Base-by-base conservation (phyloP, 2,888 invertebrate species). In the Caradrina kadenii region DNA sequence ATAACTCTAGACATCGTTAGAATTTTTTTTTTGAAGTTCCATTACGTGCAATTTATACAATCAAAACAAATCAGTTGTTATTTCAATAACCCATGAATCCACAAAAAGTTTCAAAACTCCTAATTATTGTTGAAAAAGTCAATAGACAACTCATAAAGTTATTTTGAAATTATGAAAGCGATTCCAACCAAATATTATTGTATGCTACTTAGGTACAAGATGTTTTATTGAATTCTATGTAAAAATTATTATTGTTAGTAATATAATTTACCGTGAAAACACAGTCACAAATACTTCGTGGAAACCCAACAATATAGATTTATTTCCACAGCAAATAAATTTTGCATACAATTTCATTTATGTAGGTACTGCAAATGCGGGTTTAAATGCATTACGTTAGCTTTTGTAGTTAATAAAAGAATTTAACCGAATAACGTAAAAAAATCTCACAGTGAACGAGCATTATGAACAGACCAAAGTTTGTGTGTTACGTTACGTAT, bases 351-450 rank as follows among this genome's bases (percentile, higher is more conserved):
- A 56, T 64, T 78, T 53, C 52, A 11, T 53, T 56, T 39, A 53
- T 56, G 8, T 35, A 42, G 5, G 17, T 59, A 76, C 31, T 55
- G 26, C 26, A 61, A 74, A 77, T 59, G 71, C 56, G 22, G 42
- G 19, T 70, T 63, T 73, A 67, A 76, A 73, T 67, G 60, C 53
- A 79, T 73, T 39, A 53, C 63, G 31, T 53, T 58, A 66, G 53
- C 67, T 79, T 73, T 60, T 63, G n/a, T 60, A 55, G 60, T 52
- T 55, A 55, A 73, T 56, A 67, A 72, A 67, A 49, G 35, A 69
- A 56, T 73, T 69, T 76, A 26, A 61, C 11, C 11, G 60, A 61
- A 56, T 31, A 26, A 39, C 45, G 50, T 17, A 39, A 60, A 73
- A 60, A 76, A 39, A 45, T 21, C 19, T 35, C 19, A 1, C n/a